These are phyloP conservation scores for Eilema griseolum DNA, from an alignment of 2,888 invertebrate species.

Conservation along the genomic window DNA sequence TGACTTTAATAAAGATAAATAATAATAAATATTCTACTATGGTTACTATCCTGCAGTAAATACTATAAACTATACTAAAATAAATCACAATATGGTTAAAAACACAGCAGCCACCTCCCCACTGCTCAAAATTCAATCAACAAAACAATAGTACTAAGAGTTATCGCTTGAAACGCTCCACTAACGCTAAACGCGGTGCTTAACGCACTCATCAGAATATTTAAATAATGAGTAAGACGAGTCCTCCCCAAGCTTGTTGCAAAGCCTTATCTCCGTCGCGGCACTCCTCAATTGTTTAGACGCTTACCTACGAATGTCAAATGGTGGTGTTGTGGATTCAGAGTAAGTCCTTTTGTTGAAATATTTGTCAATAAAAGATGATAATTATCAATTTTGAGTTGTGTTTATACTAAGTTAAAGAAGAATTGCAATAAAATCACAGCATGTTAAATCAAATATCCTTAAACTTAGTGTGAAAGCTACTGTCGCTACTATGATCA, in stretches of 20 bases:
- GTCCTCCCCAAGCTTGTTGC: conserved; percentile 66
- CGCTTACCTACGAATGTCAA: conserved; percentile 46
- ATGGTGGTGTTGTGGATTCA: conserved; percentile 51
- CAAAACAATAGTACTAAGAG: conserved; percentile 76
- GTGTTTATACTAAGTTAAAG: not conserved
- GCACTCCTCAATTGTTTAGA: conserved; percentile 73
- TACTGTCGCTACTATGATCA: no score
- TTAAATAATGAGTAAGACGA: conserved; percentile 76
- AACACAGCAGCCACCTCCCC: conserved; percentile 38
- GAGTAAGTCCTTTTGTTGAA: conserved; percentile 10
- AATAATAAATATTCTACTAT: no score
- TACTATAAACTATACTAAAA: not conserved
- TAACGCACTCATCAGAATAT: conserved; percentile 82
- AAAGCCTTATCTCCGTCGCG: conserved; percentile 76
- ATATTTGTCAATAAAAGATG: not conserved
- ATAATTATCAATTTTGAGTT: not conserved
- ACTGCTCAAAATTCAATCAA: conserved; percentile 75
- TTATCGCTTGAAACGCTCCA: conserved; percentile 72
- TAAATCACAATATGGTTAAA: conserved; percentile 2
- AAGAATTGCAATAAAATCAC: no score
- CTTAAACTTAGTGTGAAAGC: no score
- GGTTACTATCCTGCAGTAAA: not conserved
- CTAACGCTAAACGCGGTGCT: conserved; percentile 74
- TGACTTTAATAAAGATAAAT: no score
- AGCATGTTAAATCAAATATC: no score